Conservation (phyloP, 2,888 invertebrate genomes). For the Rotaria socialis region DNA sequence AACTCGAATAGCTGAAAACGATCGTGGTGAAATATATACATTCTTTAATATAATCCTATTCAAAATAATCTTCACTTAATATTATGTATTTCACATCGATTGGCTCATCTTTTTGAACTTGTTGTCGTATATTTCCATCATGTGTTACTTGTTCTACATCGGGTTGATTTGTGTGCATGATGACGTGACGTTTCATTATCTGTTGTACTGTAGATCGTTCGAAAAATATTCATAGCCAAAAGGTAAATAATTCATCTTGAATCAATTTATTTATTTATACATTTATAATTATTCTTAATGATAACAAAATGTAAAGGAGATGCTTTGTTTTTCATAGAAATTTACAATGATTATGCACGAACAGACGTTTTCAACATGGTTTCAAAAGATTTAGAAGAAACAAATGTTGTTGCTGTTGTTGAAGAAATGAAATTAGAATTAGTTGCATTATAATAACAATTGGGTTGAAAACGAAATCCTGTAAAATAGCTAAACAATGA, state of each 20-base stretch:
- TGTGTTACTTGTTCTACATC: slow-evolving; percentile 60
- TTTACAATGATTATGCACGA: slow-evolving; percentile 53
- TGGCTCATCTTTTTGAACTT: slow-evolving; percentile 75
- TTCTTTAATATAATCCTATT: slow-evolving; percentile 78
- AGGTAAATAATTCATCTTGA: slow-evolving; percentile 63
- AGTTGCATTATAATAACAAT: slow-evolving; percentile 73
- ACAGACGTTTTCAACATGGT: slow-evolving; percentile 59
- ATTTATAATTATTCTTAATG: slow-evolving; percentile 68
- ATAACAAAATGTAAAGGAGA: slow-evolving; percentile 68
- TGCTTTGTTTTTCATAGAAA: background rate
- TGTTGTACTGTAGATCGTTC: slow-evolving; percentile 71
- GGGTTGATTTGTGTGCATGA: slow-evolving; percentile 71
- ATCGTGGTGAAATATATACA: slow-evolving; percentile 75
- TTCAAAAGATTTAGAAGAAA: slow-evolving; percentile 73
- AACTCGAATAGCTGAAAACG: slow-evolving; percentile 67
- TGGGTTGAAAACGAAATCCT: slow-evolving; percentile 74
- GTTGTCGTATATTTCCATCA: slow-evolving; percentile 61
- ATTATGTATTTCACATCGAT: slow-evolving; percentile 84
- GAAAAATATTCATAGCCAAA: slow-evolving; percentile 60
- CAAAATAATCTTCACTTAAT: slow-evolving; percentile 76
- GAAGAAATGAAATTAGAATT: slow-evolving; percentile 79
- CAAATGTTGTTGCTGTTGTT: slow-evolving; percentile 74
- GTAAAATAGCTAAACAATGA: slow-evolving; percentile 71
- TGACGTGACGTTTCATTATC: slow-evolving; percentile 78
- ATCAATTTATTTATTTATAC: slow-evolving; percentile 73